These are phyloP conservation scores for Thunnus albacares DNA, from an alignment of 2,797 vertebrate species.

Conservation along the genomic window DNA sequence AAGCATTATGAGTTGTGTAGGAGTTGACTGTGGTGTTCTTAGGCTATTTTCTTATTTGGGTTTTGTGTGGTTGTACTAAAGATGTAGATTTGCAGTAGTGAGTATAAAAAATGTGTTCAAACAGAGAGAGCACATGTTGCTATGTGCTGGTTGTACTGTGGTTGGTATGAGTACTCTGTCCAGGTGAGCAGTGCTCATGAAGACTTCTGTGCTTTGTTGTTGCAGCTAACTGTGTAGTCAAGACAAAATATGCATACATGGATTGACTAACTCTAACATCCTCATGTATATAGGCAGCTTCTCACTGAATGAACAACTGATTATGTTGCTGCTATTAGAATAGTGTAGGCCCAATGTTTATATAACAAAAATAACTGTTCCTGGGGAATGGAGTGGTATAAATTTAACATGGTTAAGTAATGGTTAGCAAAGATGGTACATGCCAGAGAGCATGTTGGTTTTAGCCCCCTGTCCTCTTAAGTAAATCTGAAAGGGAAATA, in stretches of 20 bases:
- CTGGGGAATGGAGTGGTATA: not conserved
- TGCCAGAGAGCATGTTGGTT: not conserved
- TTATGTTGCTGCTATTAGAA: not conserved
- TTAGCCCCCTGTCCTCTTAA: not conserved
- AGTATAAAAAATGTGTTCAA: constrained; percentile 8
- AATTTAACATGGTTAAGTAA: not conserved
- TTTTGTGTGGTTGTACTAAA: not conserved
- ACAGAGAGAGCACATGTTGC: constrained; percentile 4
- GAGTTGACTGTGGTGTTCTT: not conserved
- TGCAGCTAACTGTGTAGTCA: not conserved
- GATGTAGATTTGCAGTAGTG: not conserved
- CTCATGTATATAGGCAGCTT: not conserved
- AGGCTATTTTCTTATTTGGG: not conserved
- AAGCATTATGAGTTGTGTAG: not conserved
- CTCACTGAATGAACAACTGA: not conserved
- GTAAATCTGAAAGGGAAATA: not conserved
- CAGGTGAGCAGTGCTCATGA: not conserved
- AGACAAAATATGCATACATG: not conserved
- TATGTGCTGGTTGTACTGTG: constrained; percentile 5
- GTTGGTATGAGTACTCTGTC: not conserved
- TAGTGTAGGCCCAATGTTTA: not conserved
- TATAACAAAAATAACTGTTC: not conserved
- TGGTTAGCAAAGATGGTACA: not conserved
- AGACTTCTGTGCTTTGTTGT: not conserved
- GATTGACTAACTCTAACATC: not conserved